A percentile compares a stretch with the other conserved stretches of the same genome.
These are phyloP conservation scores for Penaeus monodon DNA, from an alignment of 2,888 invertebrate genomes.

Conservation along the genomic window DNA sequence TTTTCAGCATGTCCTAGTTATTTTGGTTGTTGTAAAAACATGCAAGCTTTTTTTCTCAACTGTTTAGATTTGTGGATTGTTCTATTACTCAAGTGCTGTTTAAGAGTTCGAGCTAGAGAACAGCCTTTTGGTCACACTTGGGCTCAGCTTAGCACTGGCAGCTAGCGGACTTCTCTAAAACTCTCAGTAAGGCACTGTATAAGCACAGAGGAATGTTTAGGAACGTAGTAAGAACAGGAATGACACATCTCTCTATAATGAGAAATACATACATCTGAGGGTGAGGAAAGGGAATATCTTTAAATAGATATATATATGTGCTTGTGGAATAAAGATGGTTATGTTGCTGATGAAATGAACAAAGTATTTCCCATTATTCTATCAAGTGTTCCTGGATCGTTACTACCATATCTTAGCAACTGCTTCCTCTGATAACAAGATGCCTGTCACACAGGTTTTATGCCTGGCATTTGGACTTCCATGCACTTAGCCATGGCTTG, in stretches of 20 bases:
- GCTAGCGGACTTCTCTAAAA: constrained; percentile 20
- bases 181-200: constrained; percentile 7
- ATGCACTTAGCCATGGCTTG: constrained; percentile 33
- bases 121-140: constrained; percentile 33
- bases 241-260: no score
- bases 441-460: constrained; percentile 19
- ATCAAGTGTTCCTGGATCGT: constrained; percentile 1
- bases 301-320: no score
- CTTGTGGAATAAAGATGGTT: no score
- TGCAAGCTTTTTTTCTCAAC: no score
- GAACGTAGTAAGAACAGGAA: neutral
- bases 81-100: constrained; percentile 35
- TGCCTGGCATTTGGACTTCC: constrained; percentile 15
- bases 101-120: constrained; percentile 44
- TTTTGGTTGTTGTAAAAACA: no score
- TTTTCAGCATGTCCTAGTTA: no score
- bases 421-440: constrained; percentile 4
- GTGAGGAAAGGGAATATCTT: no score
- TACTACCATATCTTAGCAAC: neutral
- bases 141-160: constrained; percentile 43
- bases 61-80: no score
- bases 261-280: no score
- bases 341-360: neutral
- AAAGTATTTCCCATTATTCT: constrained; percentile 10
- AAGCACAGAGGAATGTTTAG: constrained; percentile 23